Percentiles rank a stretch among this genome's conserved stretches.
Conservation (phyloP, 2,113 vertebrate genomes). For the Aramus guarauna region DNA sequence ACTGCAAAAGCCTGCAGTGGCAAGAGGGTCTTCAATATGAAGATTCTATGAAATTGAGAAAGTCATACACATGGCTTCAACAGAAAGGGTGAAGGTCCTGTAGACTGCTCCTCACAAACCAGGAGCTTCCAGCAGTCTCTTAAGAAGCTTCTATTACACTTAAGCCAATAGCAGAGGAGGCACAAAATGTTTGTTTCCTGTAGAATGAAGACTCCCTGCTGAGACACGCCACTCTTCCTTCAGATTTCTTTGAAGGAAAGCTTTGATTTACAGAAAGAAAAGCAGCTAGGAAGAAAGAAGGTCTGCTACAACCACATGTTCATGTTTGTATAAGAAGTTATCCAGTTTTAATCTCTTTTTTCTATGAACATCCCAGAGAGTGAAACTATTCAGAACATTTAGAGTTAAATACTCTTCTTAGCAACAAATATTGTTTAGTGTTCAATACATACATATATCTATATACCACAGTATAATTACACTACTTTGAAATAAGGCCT, state of each 20-base stretch:
- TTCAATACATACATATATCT: not conserved
- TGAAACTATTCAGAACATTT: not conserved
- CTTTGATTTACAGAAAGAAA: constrained; percentile 26
- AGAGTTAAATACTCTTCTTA: not conserved
- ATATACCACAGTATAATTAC: not conserved
- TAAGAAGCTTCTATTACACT: not conserved
- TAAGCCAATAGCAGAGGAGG: not conserved
- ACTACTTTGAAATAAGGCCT: not conserved
- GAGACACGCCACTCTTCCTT: not conserved
- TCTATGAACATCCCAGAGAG: not conserved
- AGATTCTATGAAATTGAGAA: not conserved
- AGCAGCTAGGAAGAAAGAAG: not conserved
- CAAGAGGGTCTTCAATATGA: not conserved
- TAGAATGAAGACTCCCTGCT: constrained; percentile 30
- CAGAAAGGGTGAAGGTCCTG: not conserved
- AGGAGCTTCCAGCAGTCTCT: not conserved
- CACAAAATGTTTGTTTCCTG: constrained; percentile 25
- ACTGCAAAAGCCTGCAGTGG: not conserved
- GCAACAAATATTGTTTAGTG: not conserved
- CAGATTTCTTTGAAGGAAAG: constrained; percentile 5
- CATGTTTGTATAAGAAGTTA: not conserved
- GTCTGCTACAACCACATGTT: not conserved
- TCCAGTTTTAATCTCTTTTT: not conserved
- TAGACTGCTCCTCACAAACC: not conserved
- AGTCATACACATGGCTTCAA: not conserved